phyloP scores from a whole-genome alignment of 64 coral and sea anemone species.

The Dendrophyllia cribrosa region DNA sequence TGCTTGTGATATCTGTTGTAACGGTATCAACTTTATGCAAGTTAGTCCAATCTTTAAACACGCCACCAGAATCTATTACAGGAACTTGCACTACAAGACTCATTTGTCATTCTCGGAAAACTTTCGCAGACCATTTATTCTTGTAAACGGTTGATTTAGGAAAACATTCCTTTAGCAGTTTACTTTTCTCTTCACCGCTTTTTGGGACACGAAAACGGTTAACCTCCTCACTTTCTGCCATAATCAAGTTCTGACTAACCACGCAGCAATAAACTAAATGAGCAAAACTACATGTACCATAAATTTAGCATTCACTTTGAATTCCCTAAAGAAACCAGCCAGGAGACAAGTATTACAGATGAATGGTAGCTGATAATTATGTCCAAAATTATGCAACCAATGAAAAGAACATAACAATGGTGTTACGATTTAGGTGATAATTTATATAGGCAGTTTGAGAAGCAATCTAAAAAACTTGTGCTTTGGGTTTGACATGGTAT shows the following conservation, averaged over 20 bases:
- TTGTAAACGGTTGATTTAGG: background rate
- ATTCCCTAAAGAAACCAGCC: background rate
- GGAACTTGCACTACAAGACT: background rate
- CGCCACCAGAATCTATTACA: background rate
- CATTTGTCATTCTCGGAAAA: background rate
- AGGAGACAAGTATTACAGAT: background rate
- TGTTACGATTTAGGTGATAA: background rate
- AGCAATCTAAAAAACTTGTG: background rate
- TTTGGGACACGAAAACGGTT: background rate
- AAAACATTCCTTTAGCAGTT: too few species aligned
- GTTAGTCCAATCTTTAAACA: constrained; percentile 2
- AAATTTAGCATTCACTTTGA: background rate
- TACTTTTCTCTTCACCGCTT: too few species aligned
- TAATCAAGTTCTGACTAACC: background rate
- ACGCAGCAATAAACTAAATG: background rate
- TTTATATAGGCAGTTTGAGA: background rate
- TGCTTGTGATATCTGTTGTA: background rate
- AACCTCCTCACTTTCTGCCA: background rate
- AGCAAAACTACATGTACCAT: too few species aligned
- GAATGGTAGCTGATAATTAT: background rate
- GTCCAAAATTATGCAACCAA: background rate
- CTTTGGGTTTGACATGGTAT: background rate
- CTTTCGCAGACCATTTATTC: background rate
- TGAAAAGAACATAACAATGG: background rate
- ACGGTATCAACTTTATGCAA: background rate